Evolutionary conservation across 2,888 invertebrate species (phyloP).

Genomic region (Orchesella flavescens): DNA sequence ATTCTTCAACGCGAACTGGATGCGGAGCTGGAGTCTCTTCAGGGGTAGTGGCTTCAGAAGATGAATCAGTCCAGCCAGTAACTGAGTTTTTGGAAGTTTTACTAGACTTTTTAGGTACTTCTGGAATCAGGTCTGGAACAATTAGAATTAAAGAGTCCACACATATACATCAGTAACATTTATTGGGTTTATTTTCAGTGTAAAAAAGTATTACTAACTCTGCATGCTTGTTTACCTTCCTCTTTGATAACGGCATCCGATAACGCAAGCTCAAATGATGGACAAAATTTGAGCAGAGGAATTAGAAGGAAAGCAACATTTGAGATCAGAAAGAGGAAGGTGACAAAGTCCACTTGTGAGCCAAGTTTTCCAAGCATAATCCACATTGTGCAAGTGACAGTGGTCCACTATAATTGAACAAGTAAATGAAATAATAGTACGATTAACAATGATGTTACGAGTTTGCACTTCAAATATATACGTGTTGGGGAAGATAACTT

Average conservation of each 20-base stretch:
- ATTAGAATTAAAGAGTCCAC: too few relatives aligned
- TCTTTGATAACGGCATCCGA: slow-evolving; percentile 48
- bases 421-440: slow-evolving; percentile 11
- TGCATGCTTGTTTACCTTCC: slow-evolving; percentile 34
- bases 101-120: slow-evolving; percentile 39
- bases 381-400: slow-evolving; percentile 64
- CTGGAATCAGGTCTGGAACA: slow-evolving; percentile 47
- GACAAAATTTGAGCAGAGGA: slow-evolving; percentile 65
- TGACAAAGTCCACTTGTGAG: slow-evolving; percentile 64
- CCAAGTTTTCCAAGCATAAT: slow-evolving; percentile 67
- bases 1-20: slow-evolving; percentile 45
- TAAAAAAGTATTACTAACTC: not conserved
- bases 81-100: slow-evolving; percentile 3
- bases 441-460: not conserved
- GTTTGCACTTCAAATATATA: too few relatives aligned
- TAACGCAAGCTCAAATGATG: slow-evolving; percentile 39
- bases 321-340: slow-evolving; percentile 66
- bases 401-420: slow-evolving; percentile 63
- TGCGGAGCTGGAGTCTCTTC: slow-evolving; percentile 24
- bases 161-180: not conserved
- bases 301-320: slow-evolving; percentile 67
- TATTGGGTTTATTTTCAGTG: not conserved
- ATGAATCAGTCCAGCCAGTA: slow-evolving; percentile 6
- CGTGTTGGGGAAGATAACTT: too few relatives aligned
- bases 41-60: slow-evolving; percentile 1